phyloP scores from a whole-genome alignment of 2,113 vertebrate genomes.

The Gopherus evgoodei region DNA sequence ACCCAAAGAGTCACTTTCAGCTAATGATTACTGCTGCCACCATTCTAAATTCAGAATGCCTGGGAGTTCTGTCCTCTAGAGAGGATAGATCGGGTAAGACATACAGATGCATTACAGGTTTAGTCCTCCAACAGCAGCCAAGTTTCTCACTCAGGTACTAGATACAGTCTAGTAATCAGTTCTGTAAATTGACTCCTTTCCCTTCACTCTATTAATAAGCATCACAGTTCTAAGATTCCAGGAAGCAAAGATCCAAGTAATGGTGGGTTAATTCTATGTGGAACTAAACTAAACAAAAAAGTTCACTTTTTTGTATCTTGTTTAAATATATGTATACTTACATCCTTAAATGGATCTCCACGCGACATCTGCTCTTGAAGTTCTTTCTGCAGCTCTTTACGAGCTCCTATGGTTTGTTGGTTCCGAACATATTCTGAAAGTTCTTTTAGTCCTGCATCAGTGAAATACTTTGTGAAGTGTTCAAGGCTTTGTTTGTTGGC shows the following conservation, averaged over 20 bases:
- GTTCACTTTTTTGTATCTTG: not conserved
- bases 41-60: not conserved
- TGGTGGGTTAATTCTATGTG: not conserved
- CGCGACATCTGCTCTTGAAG: constrained; percentile 96
- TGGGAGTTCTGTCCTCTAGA: not conserved
- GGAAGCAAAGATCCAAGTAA: not conserved
- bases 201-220: not conserved
- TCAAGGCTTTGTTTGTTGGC: constrained; percentile 98
- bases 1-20: not conserved
- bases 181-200: not conserved
- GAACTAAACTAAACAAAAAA: not conserved
- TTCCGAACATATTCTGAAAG: constrained; percentile 96
- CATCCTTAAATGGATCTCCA: constrained; percentile 95
- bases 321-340: constrained; percentile 60
- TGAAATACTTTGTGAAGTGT: constrained; percentile 99
- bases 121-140: not conserved
- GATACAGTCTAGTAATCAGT: not conserved
- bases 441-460: constrained; percentile 96
- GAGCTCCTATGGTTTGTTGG: constrained; percentile 96
- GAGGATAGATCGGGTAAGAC: not conserved
- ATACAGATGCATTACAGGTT: not conserved
- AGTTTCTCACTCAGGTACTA: not conserved
- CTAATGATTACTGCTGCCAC: not conserved
- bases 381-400: constrained; percentile 97
- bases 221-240: not conserved